Evolutionary conservation across 2,797 vertebrate genomes (phyloP).

Genomic region (Spheniscus humboldti): DNA sequence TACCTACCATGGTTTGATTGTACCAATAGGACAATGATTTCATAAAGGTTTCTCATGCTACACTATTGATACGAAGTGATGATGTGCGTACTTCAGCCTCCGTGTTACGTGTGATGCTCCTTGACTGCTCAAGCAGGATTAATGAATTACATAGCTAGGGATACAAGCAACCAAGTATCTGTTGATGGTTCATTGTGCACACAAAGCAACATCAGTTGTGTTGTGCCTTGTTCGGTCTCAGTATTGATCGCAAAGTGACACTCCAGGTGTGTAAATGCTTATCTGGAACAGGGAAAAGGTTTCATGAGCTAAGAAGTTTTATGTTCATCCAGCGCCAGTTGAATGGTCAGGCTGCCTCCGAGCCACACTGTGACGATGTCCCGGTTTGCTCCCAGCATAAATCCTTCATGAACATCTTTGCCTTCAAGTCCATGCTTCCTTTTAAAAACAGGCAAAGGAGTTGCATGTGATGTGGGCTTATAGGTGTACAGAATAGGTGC

Average conservation of each 20-base stretch:
- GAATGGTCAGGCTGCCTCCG: accelerated
- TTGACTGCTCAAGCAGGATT: not conserved
- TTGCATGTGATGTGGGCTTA: not conserved
- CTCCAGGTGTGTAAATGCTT: not conserved
- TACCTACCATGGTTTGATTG: not conserved
- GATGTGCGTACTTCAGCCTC: not conserved
- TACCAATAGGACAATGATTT: not conserved
- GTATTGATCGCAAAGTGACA: not conserved
- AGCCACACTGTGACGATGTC: not conserved
- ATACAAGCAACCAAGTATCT: not conserved
- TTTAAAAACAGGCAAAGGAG: not conserved
- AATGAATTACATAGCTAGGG: not conserved
- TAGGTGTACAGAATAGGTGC: not conserved
- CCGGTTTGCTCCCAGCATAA: not conserved
- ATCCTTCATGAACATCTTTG: not conserved
- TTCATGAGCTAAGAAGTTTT: not conserved
- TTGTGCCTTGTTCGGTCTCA: not conserved
- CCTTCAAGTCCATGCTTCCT: not conserved
- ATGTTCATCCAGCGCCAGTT: not conserved
- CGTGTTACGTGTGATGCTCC: not conserved
- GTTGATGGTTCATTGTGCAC: not conserved
- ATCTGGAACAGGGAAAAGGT: not conserved
- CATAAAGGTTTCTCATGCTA: not conserved
- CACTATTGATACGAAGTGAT: not conserved
- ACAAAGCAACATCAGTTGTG: not conserved